These are phyloP conservation scores for Lasiurus cinereus DNA, from an alignment of 2,113 vertebrate species.

Conservation along the genomic window DNA sequence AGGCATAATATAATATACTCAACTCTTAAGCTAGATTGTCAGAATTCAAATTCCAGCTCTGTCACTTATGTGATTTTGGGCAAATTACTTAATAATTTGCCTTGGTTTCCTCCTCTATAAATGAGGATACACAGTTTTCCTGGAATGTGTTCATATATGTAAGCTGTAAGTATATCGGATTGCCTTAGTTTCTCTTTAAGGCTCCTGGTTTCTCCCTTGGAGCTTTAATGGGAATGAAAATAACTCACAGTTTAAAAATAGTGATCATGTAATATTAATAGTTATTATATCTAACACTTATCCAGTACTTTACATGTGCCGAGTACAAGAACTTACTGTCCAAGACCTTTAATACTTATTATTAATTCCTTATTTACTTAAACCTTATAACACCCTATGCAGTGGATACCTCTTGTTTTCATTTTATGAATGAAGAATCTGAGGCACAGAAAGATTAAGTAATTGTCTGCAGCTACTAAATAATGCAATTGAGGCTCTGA, in stretches of 20 bases:
- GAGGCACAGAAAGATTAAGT: neutral
- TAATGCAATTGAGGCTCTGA: neutral
- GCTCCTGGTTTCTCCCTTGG: neutral
- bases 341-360: slow-evolving; percentile 1
- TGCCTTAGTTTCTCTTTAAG: slow-evolving; percentile 50
- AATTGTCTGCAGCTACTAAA: neutral
- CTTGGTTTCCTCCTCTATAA: neutral
- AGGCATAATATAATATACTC: neutral
- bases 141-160: neutral
- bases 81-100: neutral
- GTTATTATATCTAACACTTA: neutral
- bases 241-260: slow-evolving; percentile 24
- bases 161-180: slow-evolving; percentile 16
- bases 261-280: slow-evolving; percentile 6
- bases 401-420: neutral
- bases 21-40: neutral
- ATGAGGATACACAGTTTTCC: neutral
- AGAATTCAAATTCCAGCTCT: neutral
- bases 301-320: neutral
- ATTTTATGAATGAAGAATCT: neutral
- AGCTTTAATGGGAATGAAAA: slow-evolving; percentile 29
- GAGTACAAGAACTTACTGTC: neutral
- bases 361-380: slow-evolving; percentile 10
- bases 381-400: neutral
- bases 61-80: neutral